Base-by-base conservation (phyloP, 2,888 invertebrate species). In the Papilio protenor region DNA sequence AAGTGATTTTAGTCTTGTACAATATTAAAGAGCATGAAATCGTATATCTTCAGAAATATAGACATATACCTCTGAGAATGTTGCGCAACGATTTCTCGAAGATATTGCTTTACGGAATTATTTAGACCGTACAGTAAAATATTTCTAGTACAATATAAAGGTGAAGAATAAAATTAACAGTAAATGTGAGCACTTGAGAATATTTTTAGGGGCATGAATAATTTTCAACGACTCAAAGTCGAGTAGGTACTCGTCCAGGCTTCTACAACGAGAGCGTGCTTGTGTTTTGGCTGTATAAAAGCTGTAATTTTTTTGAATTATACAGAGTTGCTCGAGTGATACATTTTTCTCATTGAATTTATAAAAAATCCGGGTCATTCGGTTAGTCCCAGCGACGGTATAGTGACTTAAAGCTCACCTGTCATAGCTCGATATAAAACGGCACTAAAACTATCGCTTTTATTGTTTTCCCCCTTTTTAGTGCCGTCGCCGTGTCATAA, bases 401-500 rank as follows among this genome's bases (percentile, higher is more conserved):
- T 59, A 77, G 47, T 72, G 59, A 72, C 47, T 72, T 40, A 75
- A 82, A 80, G 81, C 84, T 87, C 91, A 92, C 92, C 92, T 92
- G 92, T 88, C 88, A 85, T 83, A 85, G 81, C 77, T 81, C 81
- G 85, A 86, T 87, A 88, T 89, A 89, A 89, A 88, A 88, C 82
- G 79, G 83, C 83, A 85, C 86, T 92, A 90, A 91, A 90, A 91
- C 91, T 90, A 90, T 89, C 85, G 83, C 83, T 87, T 91, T 92
- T 92, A 92, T 90, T 89, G 85, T 87, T 84, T 85, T 86, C 84
- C 86, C 86, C 86, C 83, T 88, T 91, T 91, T 90, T 90, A 89
- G 84, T 86, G 84, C 83, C 84, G 83, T 81, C 82, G 83, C 85
- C 81, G 84, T 83, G 81, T 85, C 85, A 88, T 89, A 87, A 89